These are phyloP conservation scores for Chelonus insularis DNA, from an alignment of 1,140 invertebrate species.

Conservation along the genomic window DNA sequence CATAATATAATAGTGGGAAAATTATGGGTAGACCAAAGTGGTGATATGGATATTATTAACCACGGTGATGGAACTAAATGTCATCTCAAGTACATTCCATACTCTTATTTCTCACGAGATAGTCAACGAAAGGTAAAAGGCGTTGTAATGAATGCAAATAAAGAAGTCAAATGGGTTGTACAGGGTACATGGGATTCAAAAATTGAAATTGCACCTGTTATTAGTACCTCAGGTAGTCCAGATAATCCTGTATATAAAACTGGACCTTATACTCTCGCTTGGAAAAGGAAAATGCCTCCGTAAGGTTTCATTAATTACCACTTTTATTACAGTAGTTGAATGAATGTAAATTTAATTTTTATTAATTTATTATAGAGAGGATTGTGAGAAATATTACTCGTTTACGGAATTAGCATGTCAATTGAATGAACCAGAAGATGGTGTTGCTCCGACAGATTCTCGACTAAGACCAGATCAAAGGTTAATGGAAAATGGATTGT, in stretches of 20 bases:
- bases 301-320: slow-evolving; percentile 54
- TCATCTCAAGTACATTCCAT: slow-evolving; percentile 94
- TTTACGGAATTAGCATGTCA: slow-evolving; percentile 95
- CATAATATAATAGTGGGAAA: slow-evolving; percentile 99
- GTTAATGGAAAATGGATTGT: slow-evolving; percentile 93
- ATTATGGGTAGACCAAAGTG: slow-evolving; percentile 99
- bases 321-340: no score
- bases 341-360: neutral
- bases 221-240: slow-evolving; percentile 69
- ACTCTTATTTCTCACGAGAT: slow-evolving; percentile 97
- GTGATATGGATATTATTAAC: slow-evolving; percentile 97
- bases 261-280: slow-evolving; percentile 79
- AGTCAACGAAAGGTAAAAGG: slow-evolving; percentile 87
- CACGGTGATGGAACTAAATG: slow-evolving; percentile 88
- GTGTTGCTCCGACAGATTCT: slow-evolving; percentile 93
- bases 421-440: slow-evolving; percentile 92
- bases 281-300: slow-evolving; percentile 80
- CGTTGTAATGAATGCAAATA: slow-evolving; percentile 70
- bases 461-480: slow-evolving; percentile 93
- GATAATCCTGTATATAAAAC: slow-evolving; percentile 92
- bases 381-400: slow-evolving; percentile 84
- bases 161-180: slow-evolving; percentile 78
- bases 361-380: slow-evolving; percentile 61
- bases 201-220: slow-evolving; percentile 92
- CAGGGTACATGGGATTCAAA: slow-evolving; percentile 94